These are phyloP conservation scores for Dinomys branickii DNA, from an alignment of 2,113 vertebrate genomes.

Conservation along the genomic window DNA sequence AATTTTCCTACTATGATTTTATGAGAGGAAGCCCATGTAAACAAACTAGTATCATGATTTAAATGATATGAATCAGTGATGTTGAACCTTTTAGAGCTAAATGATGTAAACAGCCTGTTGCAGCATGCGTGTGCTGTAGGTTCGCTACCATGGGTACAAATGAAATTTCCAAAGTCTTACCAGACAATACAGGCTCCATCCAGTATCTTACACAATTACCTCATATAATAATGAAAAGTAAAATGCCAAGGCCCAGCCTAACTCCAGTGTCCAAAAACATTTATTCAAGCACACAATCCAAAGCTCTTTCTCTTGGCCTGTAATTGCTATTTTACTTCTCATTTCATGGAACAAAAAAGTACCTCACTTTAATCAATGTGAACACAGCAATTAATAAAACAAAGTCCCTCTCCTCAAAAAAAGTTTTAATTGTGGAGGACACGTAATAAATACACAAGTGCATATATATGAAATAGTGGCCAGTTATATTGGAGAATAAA, in stretches of 20 bases:
- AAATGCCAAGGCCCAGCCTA: not conserved
- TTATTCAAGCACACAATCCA: conserved; percentile 38
- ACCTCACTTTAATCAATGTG: conserved; percentile 2
- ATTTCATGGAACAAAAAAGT: conserved; percentile 56
- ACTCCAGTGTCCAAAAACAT: conserved; percentile 38
- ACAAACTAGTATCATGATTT: conserved; percentile 66
- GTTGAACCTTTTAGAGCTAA: not conserved
- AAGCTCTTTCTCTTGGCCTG: not conserved
- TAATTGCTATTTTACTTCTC: conserved; percentile 22
- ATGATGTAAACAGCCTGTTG: not conserved
- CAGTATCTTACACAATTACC: conserved; percentile 55
- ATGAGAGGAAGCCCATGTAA: conserved; percentile 28
- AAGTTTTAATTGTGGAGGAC: conserved; percentile 46
- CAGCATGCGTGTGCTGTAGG: not conserved
- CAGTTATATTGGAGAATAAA: not conserved
- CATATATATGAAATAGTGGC: not conserved
- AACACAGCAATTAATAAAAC: conserved; percentile 2
- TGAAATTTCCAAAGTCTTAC: conserved; percentile 54
- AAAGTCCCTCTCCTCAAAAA: conserved; percentile 41
- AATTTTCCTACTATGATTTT: conserved; percentile 46
- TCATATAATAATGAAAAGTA: conserved; percentile 31
- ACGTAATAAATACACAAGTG: not conserved
- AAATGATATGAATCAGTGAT: not conserved
- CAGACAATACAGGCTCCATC: conserved; percentile 39
- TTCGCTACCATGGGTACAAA: not conserved